Conservation (phyloP, 2,888 invertebrate species). For the Laspeyria flexula region DNA sequence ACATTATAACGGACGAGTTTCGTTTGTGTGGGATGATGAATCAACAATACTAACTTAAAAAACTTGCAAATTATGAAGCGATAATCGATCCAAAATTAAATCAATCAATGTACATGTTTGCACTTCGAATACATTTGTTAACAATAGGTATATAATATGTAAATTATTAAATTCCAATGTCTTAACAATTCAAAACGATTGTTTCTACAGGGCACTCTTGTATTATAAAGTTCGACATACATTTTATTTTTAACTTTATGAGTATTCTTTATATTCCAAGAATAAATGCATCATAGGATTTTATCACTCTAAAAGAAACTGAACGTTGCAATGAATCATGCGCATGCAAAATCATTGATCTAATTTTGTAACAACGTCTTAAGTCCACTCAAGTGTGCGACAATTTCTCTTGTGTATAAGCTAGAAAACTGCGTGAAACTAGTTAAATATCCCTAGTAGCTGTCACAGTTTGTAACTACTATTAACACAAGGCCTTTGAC, state of each 20-base stretch:
- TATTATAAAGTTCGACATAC: background rate
- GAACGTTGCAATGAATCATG: background rate
- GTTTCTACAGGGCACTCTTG: background rate
- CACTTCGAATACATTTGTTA: constrained; percentile 19
- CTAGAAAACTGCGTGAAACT: constrained; percentile 44
- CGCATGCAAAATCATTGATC: constrained; percentile 2
- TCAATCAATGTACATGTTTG: constrained; percentile 22
- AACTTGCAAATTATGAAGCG: constrained; percentile 28
- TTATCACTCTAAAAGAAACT: background rate
- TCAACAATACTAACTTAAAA: constrained; percentile 30
- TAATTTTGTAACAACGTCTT: background rate
- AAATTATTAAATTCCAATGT: background rate
- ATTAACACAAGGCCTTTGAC: constrained; percentile 34
- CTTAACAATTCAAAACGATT: background rate
- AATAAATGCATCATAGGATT: background rate
- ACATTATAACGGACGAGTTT: constrained; percentile 55
- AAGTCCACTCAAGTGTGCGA: background rate
- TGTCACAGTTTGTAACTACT: constrained; percentile 31
- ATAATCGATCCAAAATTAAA: constrained; percentile 39
- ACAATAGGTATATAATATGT: background rate
- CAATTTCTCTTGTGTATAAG: constrained; percentile 34
- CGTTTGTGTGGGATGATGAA: constrained; percentile 51
- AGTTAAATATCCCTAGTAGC: constrained; percentile 41
- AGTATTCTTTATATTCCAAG: background rate
- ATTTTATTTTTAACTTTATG: too few species aligned